A percentile compares a stretch with the other conserved stretches of the same genome.
Conservation (phyloP, 1,140 invertebrate genomes). For the Oedothorax gibbosus region DNA sequence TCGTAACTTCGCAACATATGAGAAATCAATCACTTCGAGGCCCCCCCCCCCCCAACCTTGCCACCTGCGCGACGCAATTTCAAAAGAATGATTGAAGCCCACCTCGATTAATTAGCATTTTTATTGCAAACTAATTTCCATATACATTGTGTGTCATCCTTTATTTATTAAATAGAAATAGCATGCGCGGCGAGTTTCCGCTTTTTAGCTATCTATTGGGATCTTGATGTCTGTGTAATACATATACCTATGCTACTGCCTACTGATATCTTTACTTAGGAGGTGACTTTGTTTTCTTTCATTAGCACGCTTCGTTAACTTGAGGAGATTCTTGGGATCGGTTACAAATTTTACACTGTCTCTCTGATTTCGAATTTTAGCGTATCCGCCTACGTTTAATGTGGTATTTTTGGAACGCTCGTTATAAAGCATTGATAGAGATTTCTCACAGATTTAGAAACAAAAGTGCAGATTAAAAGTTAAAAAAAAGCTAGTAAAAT, state of each 20-base stretch:
- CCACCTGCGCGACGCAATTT: conserved; percentile 44
- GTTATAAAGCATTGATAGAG: no score
- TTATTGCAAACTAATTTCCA: conserved; percentile 58
- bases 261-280: conserved; percentile 41
- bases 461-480: no score
- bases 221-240: conserved; percentile 44
- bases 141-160: conserved; percentile 59
- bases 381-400: no score
- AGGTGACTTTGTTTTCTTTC: conserved; percentile 13
- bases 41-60: not conserved
- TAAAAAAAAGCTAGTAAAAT: no score
- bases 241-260: conserved; percentile 18
- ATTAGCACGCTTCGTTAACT: conserved; percentile 2
- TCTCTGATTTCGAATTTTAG: not conserved
- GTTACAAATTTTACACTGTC: no score
- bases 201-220: conserved; percentile 6
- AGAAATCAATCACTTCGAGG: conserved; percentile 46
- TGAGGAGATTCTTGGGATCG: no score
- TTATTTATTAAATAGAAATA: conserved; percentile 57
- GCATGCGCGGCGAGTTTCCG: conserved; percentile 38
- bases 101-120: conserved; percentile 56
- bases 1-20: conserved; percentile 17
- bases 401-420: no score
- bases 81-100: conserved; percentile 21
- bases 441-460: no score